Evolutionary conservation across 2,113 vertebrate genomes (phyloP).

Genomic region (Ailuropoda melanoleuca): DNA sequence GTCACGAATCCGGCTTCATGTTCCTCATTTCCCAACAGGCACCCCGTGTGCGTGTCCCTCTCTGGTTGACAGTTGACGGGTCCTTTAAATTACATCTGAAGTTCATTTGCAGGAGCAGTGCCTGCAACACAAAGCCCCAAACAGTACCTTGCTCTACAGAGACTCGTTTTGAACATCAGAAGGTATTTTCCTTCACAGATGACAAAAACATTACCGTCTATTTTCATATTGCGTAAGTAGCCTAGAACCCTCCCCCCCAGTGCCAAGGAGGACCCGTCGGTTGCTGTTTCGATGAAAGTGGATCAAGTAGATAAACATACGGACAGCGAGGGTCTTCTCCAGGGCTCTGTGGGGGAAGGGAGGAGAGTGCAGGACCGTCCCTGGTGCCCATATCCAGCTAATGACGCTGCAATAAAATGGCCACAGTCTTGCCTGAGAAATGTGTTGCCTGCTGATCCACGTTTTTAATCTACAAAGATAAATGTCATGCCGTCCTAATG

Average conservation of each 20-base stretch:
- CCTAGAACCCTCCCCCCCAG: neutral
- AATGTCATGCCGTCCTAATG: neutral
- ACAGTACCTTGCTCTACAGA: neutral
- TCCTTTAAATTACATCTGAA: neutral
- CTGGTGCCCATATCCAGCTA: neutral
- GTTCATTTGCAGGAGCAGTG: neutral
- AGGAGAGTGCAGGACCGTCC: too few species aligned
- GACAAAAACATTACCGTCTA: neutral
- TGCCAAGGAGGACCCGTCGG: neutral
- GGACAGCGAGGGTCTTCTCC: too few species aligned
- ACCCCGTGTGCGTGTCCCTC: too few species aligned
- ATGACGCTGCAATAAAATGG: neutral
- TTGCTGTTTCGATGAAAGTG: neutral
- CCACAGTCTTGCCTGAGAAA: neutral
- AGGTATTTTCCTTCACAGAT: neutral
- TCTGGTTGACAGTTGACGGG: neutral
- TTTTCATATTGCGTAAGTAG: neutral
- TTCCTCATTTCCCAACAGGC: neutral
- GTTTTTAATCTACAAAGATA: slow-evolving; percentile 42
- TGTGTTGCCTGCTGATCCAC: neutral
- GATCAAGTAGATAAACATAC: neutral
- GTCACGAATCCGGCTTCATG: too few species aligned
- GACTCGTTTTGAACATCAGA: neutral
- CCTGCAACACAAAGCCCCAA: neutral
- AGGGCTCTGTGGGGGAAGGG: too few species aligned